Evolutionary conservation across 2,888 invertebrate genomes (phyloP), one percentile per base, ranked within the genome.

Genomic region (Pyrrhosoma nymphula): DNA sequence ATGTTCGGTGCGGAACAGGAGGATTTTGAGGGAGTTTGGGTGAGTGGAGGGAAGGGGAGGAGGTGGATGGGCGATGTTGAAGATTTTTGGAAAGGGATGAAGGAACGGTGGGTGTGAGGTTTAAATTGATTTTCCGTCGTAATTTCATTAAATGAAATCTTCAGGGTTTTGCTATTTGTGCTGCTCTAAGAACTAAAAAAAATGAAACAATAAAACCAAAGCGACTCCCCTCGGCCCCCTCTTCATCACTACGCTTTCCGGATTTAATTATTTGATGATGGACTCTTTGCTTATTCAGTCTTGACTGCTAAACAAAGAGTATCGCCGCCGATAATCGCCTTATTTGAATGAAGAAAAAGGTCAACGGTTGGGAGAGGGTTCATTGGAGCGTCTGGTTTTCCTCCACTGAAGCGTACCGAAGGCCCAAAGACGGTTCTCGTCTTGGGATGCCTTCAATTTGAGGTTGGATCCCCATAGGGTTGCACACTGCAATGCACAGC

Each of bases 61-160:
- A 35, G 82, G 35, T 16, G 30, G 82, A 35, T 14, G 14, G 82
- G 35, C 14, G 35, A 16, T 0, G 82, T 35, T 6, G 35, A 10
- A 16, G 82, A 26, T 3, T 26, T 82, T 35, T 26, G 35, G 35
- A 26, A 26, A 16, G 82, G 35, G 35, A 35, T 35, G n/a, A 26
- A 82, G 30, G 30, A 16, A 14, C 16, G 82, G 35, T 8, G 35
- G 82, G 35, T 18, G 82, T 8, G 35, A 30, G 35, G 35, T 35
- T 30, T 82, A 82, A 82, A 82, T 82, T 82, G 82, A 82, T 82
- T 82, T 82, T 26, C 35, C 30, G 23, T 18, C 30, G 30, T 35
- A 35, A 35, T 82, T 82, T 82, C 82, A 82, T 82, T 82, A 82
- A 82, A 82, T 82, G 82, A 82, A 82, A 82, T 35, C 30, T 82